These are phyloP conservation scores for Ptychoptera contaminata DNA, from an alignment of 2,888 invertebrate genomes.

Conservation along the genomic window DNA sequence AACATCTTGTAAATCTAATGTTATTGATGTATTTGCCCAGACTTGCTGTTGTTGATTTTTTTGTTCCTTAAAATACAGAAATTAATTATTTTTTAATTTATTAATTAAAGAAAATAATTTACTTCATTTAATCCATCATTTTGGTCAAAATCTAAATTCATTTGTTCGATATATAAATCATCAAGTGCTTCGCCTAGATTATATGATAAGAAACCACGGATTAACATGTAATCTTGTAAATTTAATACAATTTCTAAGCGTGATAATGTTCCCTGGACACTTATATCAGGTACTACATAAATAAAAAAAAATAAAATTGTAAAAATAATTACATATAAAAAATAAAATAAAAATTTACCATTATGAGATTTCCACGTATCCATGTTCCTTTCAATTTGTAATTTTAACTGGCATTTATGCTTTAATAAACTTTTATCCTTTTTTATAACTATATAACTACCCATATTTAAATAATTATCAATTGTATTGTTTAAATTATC, in stretches of 20 bases:
- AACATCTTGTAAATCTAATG: slow-evolving; percentile 74
- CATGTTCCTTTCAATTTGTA: slow-evolving; percentile 72
- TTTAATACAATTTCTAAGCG: slow-evolving; percentile 71
- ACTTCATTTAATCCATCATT: slow-evolving; percentile 10
- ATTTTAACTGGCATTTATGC: slow-evolving; percentile 63
- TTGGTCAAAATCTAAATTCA: slow-evolving; percentile 20
- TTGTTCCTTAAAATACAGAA: slow-evolving; percentile 8
- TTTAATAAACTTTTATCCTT: slow-evolving; percentile 55
- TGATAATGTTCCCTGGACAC: slow-evolving; percentile 69
- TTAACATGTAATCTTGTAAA: slow-evolving; percentile 69
- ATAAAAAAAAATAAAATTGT: neutral
- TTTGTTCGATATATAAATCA: slow-evolving; percentile 33
- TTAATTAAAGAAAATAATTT: slow-evolving; percentile 9
- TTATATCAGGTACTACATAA: slow-evolving; percentile 59
- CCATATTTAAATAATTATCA: slow-evolving; percentile 19
- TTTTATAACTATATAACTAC: slow-evolving; percentile 22
- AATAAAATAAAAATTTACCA: slow-evolving; percentile 20
- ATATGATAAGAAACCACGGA: slow-evolving; percentile 72
- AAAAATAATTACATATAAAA: neutral
- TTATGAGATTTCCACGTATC: slow-evolving; percentile 38
- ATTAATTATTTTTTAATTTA: slow-evolving; percentile 2
- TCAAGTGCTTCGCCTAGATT: slow-evolving; percentile 80
- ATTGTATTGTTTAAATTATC: slow-evolving; percentile 7
- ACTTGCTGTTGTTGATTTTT: slow-evolving; percentile 34
- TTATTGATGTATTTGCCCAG: slow-evolving; percentile 66